These are phyloP conservation scores for Enteromius fasciolatus DNA, from an alignment of 2,797 vertebrate genomes.

Conservation along the genomic window DNA sequence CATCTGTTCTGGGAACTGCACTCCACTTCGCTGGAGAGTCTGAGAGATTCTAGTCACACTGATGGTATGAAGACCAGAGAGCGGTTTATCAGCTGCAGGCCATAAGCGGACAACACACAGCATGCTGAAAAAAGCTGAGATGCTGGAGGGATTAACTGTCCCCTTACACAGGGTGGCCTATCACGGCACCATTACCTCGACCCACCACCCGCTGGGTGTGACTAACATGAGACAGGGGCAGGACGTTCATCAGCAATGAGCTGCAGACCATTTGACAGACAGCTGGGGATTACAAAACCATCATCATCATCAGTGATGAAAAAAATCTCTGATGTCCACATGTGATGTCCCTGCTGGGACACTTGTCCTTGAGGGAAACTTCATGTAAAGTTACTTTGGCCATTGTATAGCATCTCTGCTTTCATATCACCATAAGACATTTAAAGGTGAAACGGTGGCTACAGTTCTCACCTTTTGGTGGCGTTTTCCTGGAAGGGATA, in stretches of 20 bases:
- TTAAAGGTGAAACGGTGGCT: not conserved
- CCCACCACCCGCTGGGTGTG: constrained; percentile 44
- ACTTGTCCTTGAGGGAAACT: not conserved
- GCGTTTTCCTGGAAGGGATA: constrained; percentile 96
- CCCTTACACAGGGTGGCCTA: constrained; percentile 23
- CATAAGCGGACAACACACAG: constrained; percentile 23
- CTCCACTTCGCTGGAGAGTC: constrained; percentile 26
- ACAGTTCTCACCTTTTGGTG: constrained; percentile 86
- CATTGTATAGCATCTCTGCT: not conserved
- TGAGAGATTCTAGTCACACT: constrained; percentile 34
- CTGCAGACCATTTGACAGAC: not conserved
- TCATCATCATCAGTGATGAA: not conserved
- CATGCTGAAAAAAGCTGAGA: constrained; percentile 46
- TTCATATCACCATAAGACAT: not conserved
- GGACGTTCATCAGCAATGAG: constrained; percentile 16
- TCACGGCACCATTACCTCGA: constrained; percentile 24
- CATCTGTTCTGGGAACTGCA: constrained; percentile 25
- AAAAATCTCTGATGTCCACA: not conserved
- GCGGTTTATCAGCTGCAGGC: constrained; percentile 55
- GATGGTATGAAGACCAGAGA: constrained; percentile 44
- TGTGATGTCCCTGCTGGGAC: not conserved
- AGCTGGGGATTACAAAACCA: not conserved
- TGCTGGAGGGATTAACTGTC: constrained; percentile 64
- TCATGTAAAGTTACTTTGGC: not conserved
- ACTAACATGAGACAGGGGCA: constrained; percentile 47